Conservation (phyloP, 2,888 invertebrate genomes). For the Apamea crenata region DNA sequence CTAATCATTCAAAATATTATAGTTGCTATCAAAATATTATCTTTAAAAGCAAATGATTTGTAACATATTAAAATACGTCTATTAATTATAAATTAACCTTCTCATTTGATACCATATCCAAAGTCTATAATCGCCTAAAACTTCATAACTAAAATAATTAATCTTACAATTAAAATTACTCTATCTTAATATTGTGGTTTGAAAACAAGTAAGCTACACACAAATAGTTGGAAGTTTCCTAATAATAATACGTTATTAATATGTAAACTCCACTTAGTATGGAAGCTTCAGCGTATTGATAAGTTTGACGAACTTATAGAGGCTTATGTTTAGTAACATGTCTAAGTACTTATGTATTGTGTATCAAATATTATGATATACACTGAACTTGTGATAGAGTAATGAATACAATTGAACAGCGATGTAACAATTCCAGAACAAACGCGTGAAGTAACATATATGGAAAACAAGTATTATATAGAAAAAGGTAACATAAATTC, state of each 20-base stretch:
- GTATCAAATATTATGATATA: slow-evolving; percentile 11
- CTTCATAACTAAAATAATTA: slow-evolving; percentile 34
- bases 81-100: neutral
- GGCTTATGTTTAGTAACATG: slow-evolving; percentile 26
- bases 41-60: neutral
- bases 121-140: neutral
- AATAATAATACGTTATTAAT: slow-evolving; percentile 56
- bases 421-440: neutral
- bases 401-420: neutral
- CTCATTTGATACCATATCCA: neutral
- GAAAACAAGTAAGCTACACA: slow-evolving; percentile 17
- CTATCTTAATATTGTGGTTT: slow-evolving; percentile 14
- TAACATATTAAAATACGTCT: neutral
- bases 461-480: too few relatives aligned
- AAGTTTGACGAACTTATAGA: slow-evolving; percentile 56
- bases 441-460: neutral
- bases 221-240: slow-evolving; percentile 54
- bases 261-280: slow-evolving; percentile 44
- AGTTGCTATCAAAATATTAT: neutral
- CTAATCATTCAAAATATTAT: neutral
- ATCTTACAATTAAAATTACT: slow-evolving; percentile 18
- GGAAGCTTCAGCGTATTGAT: slow-evolving; percentile 45
- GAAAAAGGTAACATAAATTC: neutral
- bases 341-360: slow-evolving; percentile 17
- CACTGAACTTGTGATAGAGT: neutral